These are phyloP conservation scores for Drosophila melanica DNA, from an alignment of 1,140 invertebrate species.

Conservation along the genomic window DNA sequence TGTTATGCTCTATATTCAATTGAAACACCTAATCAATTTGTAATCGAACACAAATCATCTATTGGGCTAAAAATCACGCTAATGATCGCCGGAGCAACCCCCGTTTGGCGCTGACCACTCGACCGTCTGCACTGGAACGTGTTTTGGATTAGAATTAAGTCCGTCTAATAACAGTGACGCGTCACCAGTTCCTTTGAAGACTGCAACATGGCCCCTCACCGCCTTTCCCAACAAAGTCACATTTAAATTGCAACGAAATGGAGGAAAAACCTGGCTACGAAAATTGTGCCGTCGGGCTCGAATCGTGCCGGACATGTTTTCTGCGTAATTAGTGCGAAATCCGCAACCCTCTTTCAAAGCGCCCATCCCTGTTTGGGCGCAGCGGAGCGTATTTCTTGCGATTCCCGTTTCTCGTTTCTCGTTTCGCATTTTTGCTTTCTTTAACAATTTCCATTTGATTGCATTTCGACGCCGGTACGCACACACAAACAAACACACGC, in stretches of 20 bases:
- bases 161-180: constrained; percentile 34
- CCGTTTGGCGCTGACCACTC: constrained; percentile 31
- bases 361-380: constrained; percentile 7
- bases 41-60: constrained; percentile 44
- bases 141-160: constrained; percentile 77
- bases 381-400: constrained; percentile 50
- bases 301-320: constrained; percentile 59
- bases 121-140: constrained; percentile 55
- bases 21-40: constrained; percentile 17
- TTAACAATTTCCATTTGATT: constrained; percentile 81
- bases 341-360: neutral
- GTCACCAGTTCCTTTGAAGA: constrained; percentile 39
- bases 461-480: constrained; percentile 61
- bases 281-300: constrained; percentile 15
- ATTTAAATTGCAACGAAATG: constrained; percentile 68
- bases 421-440: constrained; percentile 59
- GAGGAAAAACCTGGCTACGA: constrained; percentile 33
- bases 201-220: constrained; percentile 46
- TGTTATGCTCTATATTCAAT: neutral
- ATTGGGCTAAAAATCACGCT: constrained; percentile 34
- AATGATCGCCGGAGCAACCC: constrained; percentile 61
- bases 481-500: constrained; percentile 7
- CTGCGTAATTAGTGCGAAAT: constrained; percentile 76
- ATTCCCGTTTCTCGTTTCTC: constrained; percentile 20
- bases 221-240: constrained; percentile 18